Evolutionary conservation across 2,797 vertebrate genomes (phyloP).

Genomic region (Esox masquinongy): DNA sequence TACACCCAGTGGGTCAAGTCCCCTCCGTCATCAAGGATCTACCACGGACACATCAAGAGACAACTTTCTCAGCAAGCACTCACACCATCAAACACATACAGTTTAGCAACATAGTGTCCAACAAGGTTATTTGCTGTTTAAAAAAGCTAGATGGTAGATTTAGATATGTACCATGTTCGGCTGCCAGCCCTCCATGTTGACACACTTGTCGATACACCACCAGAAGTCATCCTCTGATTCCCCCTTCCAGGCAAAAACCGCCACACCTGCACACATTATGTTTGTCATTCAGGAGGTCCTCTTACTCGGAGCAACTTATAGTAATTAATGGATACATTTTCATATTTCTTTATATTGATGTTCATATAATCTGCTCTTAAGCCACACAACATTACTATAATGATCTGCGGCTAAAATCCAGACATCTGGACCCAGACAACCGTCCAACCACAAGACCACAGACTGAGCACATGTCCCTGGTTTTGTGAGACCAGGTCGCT

Average conservation of each 20-base stretch:
- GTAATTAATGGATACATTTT: too few species aligned
- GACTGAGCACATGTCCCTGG: background rate
- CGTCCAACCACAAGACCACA: background rate
- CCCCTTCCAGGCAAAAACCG: constrained; percentile 95
- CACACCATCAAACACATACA: background rate
- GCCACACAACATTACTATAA: constrained; percentile 9
- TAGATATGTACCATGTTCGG: constrained; percentile 86
- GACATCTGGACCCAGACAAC: constrained; percentile 16
- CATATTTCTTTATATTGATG: background rate
- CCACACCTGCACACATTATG: constrained; percentile 79
- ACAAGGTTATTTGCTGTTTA: background rate
- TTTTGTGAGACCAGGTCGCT: background rate
- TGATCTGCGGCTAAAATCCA: constrained; percentile 5
- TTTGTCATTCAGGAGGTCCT: background rate
- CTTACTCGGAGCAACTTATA: too few species aligned
- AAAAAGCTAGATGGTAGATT: background rate
- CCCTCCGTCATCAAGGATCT: constrained; percentile 95
- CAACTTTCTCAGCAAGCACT: background rate
- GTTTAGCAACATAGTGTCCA: background rate
- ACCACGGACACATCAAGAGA: constrained; percentile 29
- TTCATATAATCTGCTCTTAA: constrained; percentile 13
- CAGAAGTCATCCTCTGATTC: constrained; percentile 97
- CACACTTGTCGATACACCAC: constrained; percentile 95
- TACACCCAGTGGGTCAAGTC: constrained; percentile 98
- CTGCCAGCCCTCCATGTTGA: constrained; percentile 90